Evolutionary conservation across 2,888 invertebrate genomes (phyloP).

Genomic region (Meganola albula): DNA sequence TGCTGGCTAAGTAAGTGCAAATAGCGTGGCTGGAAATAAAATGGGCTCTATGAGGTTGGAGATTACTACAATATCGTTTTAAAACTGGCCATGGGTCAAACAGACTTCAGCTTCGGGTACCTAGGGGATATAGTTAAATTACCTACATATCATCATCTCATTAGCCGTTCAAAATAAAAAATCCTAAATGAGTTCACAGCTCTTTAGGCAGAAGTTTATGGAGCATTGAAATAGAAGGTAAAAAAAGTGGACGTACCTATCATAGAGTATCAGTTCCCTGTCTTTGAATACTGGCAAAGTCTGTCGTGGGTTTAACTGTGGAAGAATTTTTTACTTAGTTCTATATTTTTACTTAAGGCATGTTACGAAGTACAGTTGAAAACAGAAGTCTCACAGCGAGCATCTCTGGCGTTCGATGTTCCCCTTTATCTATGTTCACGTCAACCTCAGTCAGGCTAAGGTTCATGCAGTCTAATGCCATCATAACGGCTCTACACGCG

Average conservation of each 20-base stretch:
- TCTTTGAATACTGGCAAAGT: slow-evolving; percentile 81
- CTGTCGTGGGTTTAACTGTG: slow-evolving; percentile 80
- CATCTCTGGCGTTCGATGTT: slow-evolving; percentile 44
- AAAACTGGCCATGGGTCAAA: too few relatives aligned
- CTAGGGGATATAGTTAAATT: too few relatives aligned
- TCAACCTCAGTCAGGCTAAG: slow-evolving; percentile 54
- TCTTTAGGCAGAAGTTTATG: too few relatives aligned
- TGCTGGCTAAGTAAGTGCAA: slow-evolving; percentile 43
- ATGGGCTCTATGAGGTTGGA: too few relatives aligned
- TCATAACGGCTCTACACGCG: slow-evolving; percentile 57
- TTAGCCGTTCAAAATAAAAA: too few relatives aligned
- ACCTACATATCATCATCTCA: too few relatives aligned
- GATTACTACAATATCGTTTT: too few relatives aligned
- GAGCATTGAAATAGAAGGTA: background rate
- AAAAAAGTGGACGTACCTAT: slow-evolving; percentile 79
- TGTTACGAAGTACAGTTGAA: background rate
- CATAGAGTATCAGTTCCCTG: slow-evolving; percentile 75
- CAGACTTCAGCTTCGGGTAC: too few relatives aligned
- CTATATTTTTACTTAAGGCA: background rate
- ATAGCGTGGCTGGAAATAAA: slow-evolving; percentile 47
- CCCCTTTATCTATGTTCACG: slow-evolving; percentile 50
- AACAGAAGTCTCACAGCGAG: slow-evolving; percentile 28
- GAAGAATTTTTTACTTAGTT: background rate
- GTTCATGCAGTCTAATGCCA: slow-evolving; percentile 57
- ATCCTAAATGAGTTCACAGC: too few relatives aligned